A percentile compares a stretch with the other conserved stretches of the same genome.
Evolutionary conservation across 1,140 invertebrate species (phyloP).

Genomic region (Rhopalosiphum maidis): DNA sequence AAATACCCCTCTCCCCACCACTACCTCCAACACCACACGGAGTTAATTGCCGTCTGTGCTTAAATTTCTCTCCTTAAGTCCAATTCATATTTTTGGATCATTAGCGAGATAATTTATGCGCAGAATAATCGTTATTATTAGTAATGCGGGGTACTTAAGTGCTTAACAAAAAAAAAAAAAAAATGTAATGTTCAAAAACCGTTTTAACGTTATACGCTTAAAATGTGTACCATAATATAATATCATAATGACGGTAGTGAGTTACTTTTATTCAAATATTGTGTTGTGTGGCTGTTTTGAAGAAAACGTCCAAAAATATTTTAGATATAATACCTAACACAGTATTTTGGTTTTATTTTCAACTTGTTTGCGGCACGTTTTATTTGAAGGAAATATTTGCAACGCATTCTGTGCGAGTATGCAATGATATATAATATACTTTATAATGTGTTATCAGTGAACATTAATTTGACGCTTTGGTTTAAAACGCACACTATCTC

Average conservation of each 20-base stretch:
- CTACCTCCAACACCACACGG: too few relatives aligned
- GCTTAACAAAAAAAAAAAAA: neutral
- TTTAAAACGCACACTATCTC: conserved; percentile 15
- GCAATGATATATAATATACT: too few relatives aligned
- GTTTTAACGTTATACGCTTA: neutral
- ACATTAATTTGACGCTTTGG: conserved; percentile 7
- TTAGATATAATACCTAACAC: neutral
- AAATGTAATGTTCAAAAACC: neutral
- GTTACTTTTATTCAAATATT: conserved; percentile 5
- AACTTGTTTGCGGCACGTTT: neutral
- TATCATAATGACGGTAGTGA: neutral
- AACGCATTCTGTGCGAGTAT: neutral
- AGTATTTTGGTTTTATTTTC: neutral
- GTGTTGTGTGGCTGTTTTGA: neutral
- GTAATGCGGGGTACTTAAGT: conserved; percentile 1
- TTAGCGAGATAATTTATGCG: conserved; percentile 25
- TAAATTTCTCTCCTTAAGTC: neutral
- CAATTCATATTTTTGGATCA: conserved; percentile 27
- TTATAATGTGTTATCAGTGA: conserved; percentile 21
- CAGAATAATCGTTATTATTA: conserved; percentile 34
- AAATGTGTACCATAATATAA: neutral
- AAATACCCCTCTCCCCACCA: neutral
- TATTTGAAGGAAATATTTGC: neutral
- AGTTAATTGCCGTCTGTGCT: neutral
- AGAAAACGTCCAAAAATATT: conserved; percentile 14